These are phyloP conservation scores for Rugalucina vietnamica DNA, from an alignment of 2,888 invertebrate species.

Conservation along the genomic window DNA sequence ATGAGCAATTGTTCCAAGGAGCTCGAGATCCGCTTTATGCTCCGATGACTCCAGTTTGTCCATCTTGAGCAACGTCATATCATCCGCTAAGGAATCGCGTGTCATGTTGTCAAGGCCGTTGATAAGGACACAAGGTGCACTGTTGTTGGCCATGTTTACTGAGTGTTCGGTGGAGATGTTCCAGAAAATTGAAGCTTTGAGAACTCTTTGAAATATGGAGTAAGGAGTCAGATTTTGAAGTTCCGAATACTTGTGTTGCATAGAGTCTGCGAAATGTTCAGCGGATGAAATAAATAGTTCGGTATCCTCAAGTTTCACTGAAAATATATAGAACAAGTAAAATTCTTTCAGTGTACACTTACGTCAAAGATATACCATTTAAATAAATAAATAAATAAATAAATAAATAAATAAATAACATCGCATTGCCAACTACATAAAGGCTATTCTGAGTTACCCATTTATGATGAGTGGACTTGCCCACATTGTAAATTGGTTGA, in stretches of 20 bases:
- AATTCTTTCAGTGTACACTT: too few species aligned
- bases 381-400: too few species aligned
- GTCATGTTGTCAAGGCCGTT: too few species aligned
- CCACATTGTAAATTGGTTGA: too few species aligned
- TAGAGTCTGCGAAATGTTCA: conserved; percentile 55
- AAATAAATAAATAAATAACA: too few species aligned
- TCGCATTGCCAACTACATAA: too few species aligned
- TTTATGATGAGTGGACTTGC: too few species aligned
- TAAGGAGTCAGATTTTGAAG: conserved; percentile 37
- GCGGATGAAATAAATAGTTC: conserved; percentile 63
- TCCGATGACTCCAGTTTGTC: conserved; percentile 5
- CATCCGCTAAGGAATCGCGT: background rate
- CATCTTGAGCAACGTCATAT: background rate
- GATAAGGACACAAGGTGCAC: too few species aligned
- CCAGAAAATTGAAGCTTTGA: conserved; percentile 60
- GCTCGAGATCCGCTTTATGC: conserved; percentile 25
- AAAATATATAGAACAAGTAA: too few species aligned
- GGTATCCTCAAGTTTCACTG: conserved; percentile 72
- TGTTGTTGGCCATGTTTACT: too few species aligned
- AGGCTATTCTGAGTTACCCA: too few species aligned
- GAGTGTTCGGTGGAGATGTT: background rate
- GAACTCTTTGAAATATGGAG: conserved; percentile 60
- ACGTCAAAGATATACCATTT: too few species aligned
- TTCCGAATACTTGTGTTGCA: conserved; percentile 52
- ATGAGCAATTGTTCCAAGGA: conserved; percentile 73